Percentiles rank a stretch among this genome's conserved stretches.
Conservation (phyloP, 2,888 invertebrate species). For the Oscheius sp. region DNA sequence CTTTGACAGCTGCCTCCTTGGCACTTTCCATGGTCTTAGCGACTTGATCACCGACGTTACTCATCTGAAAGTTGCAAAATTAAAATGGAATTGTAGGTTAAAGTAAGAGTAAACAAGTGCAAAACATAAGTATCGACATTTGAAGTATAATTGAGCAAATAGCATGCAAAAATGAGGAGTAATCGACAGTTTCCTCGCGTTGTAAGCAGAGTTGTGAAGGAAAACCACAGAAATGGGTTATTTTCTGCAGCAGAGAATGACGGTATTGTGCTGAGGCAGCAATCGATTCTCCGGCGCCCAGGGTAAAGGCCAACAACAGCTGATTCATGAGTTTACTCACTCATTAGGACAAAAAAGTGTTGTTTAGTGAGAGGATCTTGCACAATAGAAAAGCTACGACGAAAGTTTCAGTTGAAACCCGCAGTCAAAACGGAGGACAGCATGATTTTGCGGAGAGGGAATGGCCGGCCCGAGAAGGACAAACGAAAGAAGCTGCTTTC, state of each 20-base stretch:
- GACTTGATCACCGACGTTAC: conserved; percentile 67
- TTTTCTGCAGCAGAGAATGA: conserved; percentile 15
- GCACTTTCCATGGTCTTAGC: conserved; percentile 67
- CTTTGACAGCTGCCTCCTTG: conserved; percentile 67
- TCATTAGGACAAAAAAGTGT: background rate
- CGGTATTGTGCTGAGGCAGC: conserved; percentile 34
- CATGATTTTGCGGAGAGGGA: no score
- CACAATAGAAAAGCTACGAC: background rate
- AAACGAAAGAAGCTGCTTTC: no score
- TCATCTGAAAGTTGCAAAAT: conserved; percentile 43
- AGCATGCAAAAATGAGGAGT: background rate
- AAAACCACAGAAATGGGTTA: conserved; percentile 1
- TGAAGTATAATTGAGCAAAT: background rate
- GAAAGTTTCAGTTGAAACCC: no score
- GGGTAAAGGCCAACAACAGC: conserved; percentile 28
- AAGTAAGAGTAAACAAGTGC: background rate
- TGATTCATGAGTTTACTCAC: conserved; percentile 33
- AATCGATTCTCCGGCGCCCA: conserved; percentile 22
- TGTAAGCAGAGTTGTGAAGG: background rate
- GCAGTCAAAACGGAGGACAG: no score
- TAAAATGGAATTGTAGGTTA: background rate
- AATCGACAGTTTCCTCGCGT: background rate
- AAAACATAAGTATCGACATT: background rate
- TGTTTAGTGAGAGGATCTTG: background rate
- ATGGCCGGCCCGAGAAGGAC: no score